A percentile compares a stretch with the other conserved stretches of the same genome.
Conservation (phyloP, 2,797 vertebrate genomes). For the Eulemur coronatus region DNA sequence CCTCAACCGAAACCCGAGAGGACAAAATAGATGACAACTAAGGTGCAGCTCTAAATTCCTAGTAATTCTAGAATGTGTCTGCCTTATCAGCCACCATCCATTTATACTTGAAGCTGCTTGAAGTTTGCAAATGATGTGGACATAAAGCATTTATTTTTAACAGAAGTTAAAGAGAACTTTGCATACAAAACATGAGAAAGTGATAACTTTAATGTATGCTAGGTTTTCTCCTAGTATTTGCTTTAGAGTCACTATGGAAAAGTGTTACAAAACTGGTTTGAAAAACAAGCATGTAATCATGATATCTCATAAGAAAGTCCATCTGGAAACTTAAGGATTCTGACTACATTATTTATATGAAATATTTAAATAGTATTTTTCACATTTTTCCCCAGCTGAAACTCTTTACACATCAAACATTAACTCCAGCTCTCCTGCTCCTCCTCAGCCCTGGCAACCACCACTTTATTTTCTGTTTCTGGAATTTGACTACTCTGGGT, state of each 20-base stretch:
- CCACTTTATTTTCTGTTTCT: neutral
- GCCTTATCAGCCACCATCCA: neutral
- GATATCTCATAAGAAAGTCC: neutral
- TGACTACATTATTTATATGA: neutral
- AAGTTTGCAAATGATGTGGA: neutral
- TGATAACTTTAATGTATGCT: neutral
- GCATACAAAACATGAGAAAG: neutral
- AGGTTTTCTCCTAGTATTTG: neutral
- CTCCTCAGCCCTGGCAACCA: neutral
- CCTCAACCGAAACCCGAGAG: neutral
- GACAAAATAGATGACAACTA: neutral
- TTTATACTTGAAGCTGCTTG: neutral
- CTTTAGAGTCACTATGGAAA: neutral
- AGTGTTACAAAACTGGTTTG: neutral
- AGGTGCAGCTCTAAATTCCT: neutral
- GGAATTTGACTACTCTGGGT: neutral
- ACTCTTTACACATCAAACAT: neutral
- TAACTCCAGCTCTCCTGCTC: too few species aligned
- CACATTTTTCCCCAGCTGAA: neutral
- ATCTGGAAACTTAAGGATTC: neutral
- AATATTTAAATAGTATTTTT: neutral
- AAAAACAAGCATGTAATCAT: neutral
- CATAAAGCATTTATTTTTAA: neutral
- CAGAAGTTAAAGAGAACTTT: neutral
- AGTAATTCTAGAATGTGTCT: neutral